Base-by-base conservation (phyloP, 2,888 invertebrate genomes). In the Caenorhabditis japonica region DNA sequence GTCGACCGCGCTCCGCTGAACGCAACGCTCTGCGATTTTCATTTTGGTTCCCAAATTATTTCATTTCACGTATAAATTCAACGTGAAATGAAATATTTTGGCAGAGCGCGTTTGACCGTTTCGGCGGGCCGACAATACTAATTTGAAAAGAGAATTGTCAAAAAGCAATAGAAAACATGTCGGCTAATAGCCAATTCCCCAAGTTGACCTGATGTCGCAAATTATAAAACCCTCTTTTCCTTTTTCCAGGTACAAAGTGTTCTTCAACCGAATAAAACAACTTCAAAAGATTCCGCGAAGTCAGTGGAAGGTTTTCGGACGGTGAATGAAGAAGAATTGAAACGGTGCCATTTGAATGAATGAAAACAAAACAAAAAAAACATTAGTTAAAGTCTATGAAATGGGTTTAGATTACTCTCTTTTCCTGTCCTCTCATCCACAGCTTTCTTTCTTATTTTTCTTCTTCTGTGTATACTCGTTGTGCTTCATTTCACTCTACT, bases 241-340 rank as follows among this genome's bases (percentile, higher is more conserved):
- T 33, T 12, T 12, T 75, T 79, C 39, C 71, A 80, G 78, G 79
- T 82, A 79, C 80, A 79, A 81, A 59, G 51, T 86, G 34, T 83
- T 86, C 75, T 86, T 83, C 74, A 74, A 74, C 36, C 76, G 79
- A 38, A 83, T 86, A 56, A 79, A 84, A 55, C 78, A 85, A 55
- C 77, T 86, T 41, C 86, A 86, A 64, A 83, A 85, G 72, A 86
- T 86, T 53, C 85, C 85, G 2, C 69, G 86, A 25, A 75, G 72
- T 49, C 84, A 86, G 38, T 86, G 86, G 86, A 77, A 82, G 44
- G 86, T 86, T 27, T 83, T 87, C 51, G 80, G 73, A 49, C 23
- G 39, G 36, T 51, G 23, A 49, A 51, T 19, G 39, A 47, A 23
- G 21, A n/a, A 5, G 36, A 21, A n/a, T 27, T 33, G 4, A 4